Base-by-base conservation (phyloP, 2,113 vertebrate genomes). In the Alectura lathami region DNA sequence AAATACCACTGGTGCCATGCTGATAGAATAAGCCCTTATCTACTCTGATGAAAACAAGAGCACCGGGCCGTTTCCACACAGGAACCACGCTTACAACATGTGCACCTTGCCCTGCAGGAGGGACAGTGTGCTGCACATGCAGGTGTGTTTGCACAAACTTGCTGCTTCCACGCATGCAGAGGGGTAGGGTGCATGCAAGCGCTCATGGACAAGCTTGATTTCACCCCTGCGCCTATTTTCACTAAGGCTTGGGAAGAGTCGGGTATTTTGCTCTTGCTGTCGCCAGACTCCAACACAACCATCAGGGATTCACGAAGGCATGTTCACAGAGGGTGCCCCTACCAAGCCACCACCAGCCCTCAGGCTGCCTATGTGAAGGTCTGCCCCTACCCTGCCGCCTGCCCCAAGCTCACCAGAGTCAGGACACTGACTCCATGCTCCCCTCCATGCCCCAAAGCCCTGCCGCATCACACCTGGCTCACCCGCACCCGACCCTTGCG, bases 21-120 rank as follows among this genome's bases (percentile, higher is more conserved):
- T 86, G 36, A 88, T 29, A 38, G 83, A 88, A 67, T 3, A 63
- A 88, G 51, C 79, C 34, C 38, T 11, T 40, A 67, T 14, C 78
- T 73, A 95, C 94, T 91, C 72, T 34, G 56, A 90, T 80, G 83
- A 91, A 91, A 96, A 81, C 43, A 84, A 4, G 1, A 81, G 88
- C 68, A 62, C 0, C 13, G 50, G 64, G 85, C 79, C 2, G 0
- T 13, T 36, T 3, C 68, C 43, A 51, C 11, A 69, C 81, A 91
- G 53, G 45, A 92, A 6, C n/a, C 75, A 83, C 0, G 0, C 83
- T 89, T 42, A 73, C 85, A 70, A 5, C 11, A 3, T 1, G 53
- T 13, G 47, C 78, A 24, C 2, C 0, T 10, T 66, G 70, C 69
- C 51, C 70, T n/a, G 91, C 54, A 6, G 17, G 53, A 94, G 87